Base-by-base conservation (phyloP, 2,888 invertebrate species). In the Dysmachus trigonus region DNA sequence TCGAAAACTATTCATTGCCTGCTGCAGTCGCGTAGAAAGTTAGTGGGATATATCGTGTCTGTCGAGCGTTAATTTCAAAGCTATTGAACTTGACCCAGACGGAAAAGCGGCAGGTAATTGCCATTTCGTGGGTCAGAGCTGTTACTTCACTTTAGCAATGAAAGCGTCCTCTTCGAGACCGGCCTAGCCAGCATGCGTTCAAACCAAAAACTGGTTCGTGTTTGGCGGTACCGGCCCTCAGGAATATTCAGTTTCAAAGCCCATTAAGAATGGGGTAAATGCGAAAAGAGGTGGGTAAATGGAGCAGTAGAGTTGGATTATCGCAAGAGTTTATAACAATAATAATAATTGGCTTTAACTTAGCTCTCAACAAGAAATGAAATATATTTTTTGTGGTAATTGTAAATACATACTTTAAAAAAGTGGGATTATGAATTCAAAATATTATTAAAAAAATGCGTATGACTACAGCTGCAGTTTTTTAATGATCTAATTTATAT, bases 81-180 rank as follows among this genome's bases (percentile, higher is more conserved):
- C 73, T n/a, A 47, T 79, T 79, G 79, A 79, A 79, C 79, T 79
- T 79, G 79, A 79, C 79, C 79, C 51, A 79, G 79, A 79, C 51
- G 51, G 13, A 22, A 77, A 41, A 77, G 47, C 1, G 18, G 27
- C 51, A 79, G 79, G 15, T 79, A 79, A 79, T 79, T 79, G 47
- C 15, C 51, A n/a, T 79, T 41, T 79, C 79, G 51, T 79, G 79
- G 79, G 27, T 79, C 18, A 31, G 51, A 73, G 30, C 1, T 47
- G 77, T 77, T 22, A 77, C 18, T 18, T 18, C n/a, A 51, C 38
- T 41, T 41, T 7, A 15, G 51, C 51, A 77, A 47, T 77, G 47
- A 77, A 72, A 72, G 27, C 31, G 72, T 72, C 18, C 72, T 2
- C n/a, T 31, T 31, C 30, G 15, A 72, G 72, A 22, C 31, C 27